phyloP scores from a whole-genome alignment of 2,888 invertebrate species.

The Tortrix viridana region DNA sequence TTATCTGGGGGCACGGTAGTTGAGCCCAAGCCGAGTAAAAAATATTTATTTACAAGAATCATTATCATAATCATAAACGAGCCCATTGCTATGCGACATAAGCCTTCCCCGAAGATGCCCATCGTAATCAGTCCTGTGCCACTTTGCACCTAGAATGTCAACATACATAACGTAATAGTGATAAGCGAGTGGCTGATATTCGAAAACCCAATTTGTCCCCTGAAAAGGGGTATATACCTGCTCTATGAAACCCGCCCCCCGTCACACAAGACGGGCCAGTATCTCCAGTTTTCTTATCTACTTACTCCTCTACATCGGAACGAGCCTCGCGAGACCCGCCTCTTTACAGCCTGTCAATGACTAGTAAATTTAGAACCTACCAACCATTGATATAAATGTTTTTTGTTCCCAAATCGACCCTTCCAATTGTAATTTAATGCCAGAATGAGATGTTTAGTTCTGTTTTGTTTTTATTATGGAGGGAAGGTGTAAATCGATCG shows the following conservation, averaged over 20 bases:
- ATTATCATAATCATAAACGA: too few species aligned
- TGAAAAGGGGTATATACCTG: constrained; percentile 40
- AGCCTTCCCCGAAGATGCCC: too few species aligned
- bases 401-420: constrained; percentile 82
- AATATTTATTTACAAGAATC: too few species aligned
- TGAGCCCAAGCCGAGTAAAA: too few species aligned
- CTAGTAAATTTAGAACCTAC: constrained; percentile 81
- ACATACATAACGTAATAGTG: too few species aligned
- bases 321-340: constrained; percentile 74
- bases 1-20: too few species aligned
- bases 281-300: constrained; percentile 77
- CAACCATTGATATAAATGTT: constrained; percentile 84
- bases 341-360: constrained; percentile 84
- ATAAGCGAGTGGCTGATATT: not conserved
- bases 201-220: not conserved
- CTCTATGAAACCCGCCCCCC: constrained; percentile 50
- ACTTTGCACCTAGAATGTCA: not conserved
- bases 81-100: too few species aligned
- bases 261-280: constrained; percentile 57
- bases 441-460: constrained; percentile 59
- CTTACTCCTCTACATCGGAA: constrained; percentile 67
- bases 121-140: too few species aligned
- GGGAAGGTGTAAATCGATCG: constrained; percentile 25
- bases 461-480: constrained; percentile 50
- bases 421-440: constrained; percentile 81